Conservation (phyloP, 2,888 invertebrate species). For the Oconnorella tubifera region DNA sequence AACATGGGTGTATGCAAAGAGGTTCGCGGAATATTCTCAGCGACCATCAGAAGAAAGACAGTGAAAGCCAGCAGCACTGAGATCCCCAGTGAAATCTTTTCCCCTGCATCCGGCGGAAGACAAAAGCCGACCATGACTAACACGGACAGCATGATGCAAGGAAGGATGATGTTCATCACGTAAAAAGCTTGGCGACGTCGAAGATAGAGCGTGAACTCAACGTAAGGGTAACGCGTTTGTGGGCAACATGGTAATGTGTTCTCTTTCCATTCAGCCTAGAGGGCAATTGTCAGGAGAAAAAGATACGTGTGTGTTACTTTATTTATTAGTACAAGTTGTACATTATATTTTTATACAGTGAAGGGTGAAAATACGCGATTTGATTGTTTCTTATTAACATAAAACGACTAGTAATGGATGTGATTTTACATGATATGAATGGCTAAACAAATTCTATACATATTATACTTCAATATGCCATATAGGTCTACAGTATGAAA, state of each 20-base stretch:
- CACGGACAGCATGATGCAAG: constrained; percentile 39
- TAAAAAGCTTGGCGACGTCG: constrained; percentile 29
- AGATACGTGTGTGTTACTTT: no score
- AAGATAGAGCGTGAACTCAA: constrained; percentile 29
- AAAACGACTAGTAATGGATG: not conserved
- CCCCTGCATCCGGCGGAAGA: constrained; percentile 45
- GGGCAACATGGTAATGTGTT: constrained; percentile 30
- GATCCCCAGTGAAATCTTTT: constrained; percentile 38
- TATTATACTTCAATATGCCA: no score
- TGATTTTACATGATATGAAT: not conserved
- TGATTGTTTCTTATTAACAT: no score
- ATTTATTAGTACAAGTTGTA: no score
- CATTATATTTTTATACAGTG: no score
- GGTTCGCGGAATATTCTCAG: constrained; percentile 41
- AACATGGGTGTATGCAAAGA: constrained; percentile 38
- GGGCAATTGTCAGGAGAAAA: no score
- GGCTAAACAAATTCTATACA: not conserved
- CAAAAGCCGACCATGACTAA: constrained; percentile 44
- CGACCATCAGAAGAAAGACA: constrained; percentile 35
- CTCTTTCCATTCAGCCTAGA: constrained; percentile 27
- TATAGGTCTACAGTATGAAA: no score
- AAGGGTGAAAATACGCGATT: no score
- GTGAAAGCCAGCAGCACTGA: constrained; percentile 36
- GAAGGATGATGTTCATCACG: constrained; percentile 35
- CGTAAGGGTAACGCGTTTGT: constrained; percentile 26